phyloP scores from a whole-genome alignment of 2,888 invertebrate species.

The Ochropleura leucogaster region DNA sequence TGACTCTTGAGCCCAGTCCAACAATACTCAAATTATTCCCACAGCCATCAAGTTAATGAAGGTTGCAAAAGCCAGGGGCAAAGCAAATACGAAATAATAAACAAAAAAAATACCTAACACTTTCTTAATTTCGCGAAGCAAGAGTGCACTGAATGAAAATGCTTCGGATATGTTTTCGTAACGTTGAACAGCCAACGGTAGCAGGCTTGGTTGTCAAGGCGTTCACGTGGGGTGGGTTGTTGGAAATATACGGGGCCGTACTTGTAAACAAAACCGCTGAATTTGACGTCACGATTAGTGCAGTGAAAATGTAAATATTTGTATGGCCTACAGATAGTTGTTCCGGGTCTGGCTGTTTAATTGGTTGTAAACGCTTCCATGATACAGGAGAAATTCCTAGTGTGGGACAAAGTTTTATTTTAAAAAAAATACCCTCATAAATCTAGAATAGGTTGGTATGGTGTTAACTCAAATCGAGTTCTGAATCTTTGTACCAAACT shows the following conservation, averaged over 20 bases:
- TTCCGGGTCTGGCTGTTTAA: too few species aligned
- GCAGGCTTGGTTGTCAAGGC: conserved; percentile 28
- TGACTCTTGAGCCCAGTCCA: too few species aligned
- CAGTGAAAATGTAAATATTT: too few species aligned
- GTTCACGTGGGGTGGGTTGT: conserved; percentile 41
- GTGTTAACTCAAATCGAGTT: neutral
- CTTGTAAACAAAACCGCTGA: neutral
- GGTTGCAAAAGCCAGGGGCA: neutral
- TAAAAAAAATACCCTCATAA: too few species aligned
- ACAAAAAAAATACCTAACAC: conserved; percentile 38
- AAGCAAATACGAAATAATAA: conserved; percentile 32
- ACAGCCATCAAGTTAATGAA: neutral
- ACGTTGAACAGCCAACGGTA: conserved; percentile 42
- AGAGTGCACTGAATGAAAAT: conserved; percentile 59
- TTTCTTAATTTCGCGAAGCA: conserved; percentile 50
- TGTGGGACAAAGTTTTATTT: too few species aligned
- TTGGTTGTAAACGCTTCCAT: too few species aligned
- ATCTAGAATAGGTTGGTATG: neutral
- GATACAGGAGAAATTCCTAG: too few species aligned
- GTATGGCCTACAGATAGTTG: too few species aligned
- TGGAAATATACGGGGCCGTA: conserved; percentile 45
- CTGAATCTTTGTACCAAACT: neutral
- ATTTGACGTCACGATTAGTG: too few species aligned
- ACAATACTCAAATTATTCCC: too few species aligned
- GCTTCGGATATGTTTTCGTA: conserved; percentile 62